These are phyloP conservation scores for Ptiloglossa arizonensis DNA, from an alignment of 1,140 invertebrate genomes.

Conservation along the genomic window DNA sequence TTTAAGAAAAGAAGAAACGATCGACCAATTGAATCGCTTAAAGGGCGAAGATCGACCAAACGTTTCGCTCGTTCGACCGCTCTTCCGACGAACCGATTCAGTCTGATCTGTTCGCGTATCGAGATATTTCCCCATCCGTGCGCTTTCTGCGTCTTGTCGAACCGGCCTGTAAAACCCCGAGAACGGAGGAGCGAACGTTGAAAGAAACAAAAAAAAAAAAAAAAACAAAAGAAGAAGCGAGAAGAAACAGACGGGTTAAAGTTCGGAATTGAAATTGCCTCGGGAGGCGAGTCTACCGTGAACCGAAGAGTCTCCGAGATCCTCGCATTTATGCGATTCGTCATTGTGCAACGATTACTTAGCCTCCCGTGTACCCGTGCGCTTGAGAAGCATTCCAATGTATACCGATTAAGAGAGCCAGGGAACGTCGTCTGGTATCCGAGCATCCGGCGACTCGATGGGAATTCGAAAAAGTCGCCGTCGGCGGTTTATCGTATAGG, in stretches of 20 bases:
- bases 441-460: conserved; percentile 40
- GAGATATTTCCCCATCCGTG: no score
- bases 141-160: neutral
- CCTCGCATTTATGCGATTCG: conserved; percentile 38
- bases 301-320: conserved; percentile 14
- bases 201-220: no score
- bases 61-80: no score
- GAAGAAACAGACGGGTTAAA: conserved; percentile 11
- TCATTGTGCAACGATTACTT: conserved; percentile 51
- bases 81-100: no score
- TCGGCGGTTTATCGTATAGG: conserved; percentile 44
- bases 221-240: neutral
- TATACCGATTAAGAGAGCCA: conserved; percentile 49
- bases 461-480: conserved; percentile 53
- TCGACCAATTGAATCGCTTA: no score
- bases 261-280: conserved; percentile 5
- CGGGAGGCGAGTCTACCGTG: neutral
- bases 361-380: conserved; percentile 8
- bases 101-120: no score
- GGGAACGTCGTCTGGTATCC: conserved; percentile 48
- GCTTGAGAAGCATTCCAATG: conserved; percentile 38
- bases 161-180: no score
- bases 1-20: no score
- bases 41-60: no score
- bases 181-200: neutral